Conservation (phyloP, 1,140 invertebrate genomes). For the Camponotus pennsylvanicus region DNA sequence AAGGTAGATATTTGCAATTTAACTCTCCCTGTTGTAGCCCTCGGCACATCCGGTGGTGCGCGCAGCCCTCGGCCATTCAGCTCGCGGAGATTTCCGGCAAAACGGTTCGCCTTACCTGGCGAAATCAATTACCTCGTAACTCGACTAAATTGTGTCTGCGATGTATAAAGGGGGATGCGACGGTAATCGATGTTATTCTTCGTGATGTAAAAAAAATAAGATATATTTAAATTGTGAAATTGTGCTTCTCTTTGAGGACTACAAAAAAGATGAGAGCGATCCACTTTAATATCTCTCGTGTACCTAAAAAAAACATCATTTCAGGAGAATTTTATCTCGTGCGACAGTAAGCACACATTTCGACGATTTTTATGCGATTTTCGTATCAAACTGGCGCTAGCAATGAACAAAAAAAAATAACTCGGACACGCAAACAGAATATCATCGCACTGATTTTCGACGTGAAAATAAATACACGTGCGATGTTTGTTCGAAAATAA, state of each 20-base stretch:
- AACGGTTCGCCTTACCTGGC: conserved; percentile 62
- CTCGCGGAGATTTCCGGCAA: conserved; percentile 48
- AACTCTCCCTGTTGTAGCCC: conserved; percentile 49
- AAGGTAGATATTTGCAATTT: conserved; percentile 65
- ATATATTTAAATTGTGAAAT: not conserved
- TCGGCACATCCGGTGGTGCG: conserved; percentile 10
- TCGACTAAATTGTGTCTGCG: not conserved
- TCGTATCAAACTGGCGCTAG: not conserved
- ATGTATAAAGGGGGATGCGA: not conserved
- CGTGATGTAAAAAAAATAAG: conserved; percentile 5
- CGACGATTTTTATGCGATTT: not conserved
- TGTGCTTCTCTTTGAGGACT: not conserved
- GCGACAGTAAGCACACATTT: not conserved
- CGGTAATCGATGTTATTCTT: not conserved
- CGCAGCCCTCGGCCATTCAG: conserved; percentile 22
- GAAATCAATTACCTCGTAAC: conserved; percentile 68
- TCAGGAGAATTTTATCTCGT: not conserved
- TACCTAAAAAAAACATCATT: not conserved
- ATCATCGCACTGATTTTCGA: conserved; percentile 6
- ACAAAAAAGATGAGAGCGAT: not conserved
- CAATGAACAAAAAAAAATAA: not conserved
- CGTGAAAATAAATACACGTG: not conserved
- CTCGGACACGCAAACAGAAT: not conserved
- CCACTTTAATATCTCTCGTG: not conserved
- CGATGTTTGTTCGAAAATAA: conserved; percentile 21